phyloP scores from a whole-genome alignment of 2,888 invertebrate genomes.

The Marronus borbonicus region DNA sequence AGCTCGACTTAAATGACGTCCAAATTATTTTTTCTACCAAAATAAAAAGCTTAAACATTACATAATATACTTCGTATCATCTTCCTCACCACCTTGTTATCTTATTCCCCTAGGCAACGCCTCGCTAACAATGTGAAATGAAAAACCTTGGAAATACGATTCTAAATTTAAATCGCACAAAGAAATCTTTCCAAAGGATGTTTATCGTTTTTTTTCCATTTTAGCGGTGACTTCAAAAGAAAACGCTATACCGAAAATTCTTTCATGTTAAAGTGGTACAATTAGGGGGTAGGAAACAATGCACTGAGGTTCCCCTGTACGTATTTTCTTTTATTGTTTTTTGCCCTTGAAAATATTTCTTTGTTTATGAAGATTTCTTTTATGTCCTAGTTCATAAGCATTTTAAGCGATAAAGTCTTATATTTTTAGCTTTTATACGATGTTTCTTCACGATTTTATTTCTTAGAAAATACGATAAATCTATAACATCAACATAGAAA shows the following conservation, averaged over 20 bases:
- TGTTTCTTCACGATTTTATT: no score
- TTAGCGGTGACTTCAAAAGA: constrained; percentile 11
- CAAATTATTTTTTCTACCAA: no score
- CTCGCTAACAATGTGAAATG: no score
- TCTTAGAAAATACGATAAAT: no score
- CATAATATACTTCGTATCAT: no score
- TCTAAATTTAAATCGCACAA: neutral
- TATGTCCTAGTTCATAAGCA: no score
- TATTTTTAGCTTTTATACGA: no score
- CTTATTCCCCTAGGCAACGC: no score
- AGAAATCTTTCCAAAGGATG: neutral
- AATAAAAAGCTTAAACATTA: no score
- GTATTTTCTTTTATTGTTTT: neutral
- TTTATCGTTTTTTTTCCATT: neutral
- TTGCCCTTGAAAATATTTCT: neutral
- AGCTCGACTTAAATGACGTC: no score
- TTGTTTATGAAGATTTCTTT: neutral
- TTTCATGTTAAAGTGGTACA: constrained; percentile 18
- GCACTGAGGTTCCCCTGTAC: neutral
- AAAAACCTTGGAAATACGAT: neutral
- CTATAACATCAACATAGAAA: neutral
- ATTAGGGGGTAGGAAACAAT: constrained; percentile 16
- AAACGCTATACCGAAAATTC: constrained; percentile 6
- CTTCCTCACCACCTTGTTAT: no score
- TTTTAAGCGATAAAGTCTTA: no score